Evolutionary conservation across 2,113 vertebrate species (phyloP).

Genomic region (Rhadina sibilatrix): DNA sequence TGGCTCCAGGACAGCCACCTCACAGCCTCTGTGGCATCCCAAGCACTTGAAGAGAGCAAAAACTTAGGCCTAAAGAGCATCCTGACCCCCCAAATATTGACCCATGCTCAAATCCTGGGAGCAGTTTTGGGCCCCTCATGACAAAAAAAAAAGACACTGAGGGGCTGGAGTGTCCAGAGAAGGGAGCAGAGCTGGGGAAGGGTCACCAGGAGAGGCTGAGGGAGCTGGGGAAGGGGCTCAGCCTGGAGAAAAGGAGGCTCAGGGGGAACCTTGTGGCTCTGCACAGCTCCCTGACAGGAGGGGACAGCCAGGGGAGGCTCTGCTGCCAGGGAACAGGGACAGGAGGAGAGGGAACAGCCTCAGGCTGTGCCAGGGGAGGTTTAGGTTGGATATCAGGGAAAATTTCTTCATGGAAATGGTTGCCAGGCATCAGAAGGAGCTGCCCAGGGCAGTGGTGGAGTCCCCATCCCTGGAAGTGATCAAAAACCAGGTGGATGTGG

Average conservation of each 20-base stretch:
- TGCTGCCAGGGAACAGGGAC: not conserved
- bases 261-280: not conserved
- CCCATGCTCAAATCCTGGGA: not conserved
- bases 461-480: not conserved
- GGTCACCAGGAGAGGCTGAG: accelerated
- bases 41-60: not conserved
- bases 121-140: accelerated
- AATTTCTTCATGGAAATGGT: not conserved
- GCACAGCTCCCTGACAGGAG: not conserved
- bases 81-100: not conserved
- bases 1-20: not conserved
- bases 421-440: not conserved
- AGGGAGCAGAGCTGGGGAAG: not conserved
- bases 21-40: not conserved
- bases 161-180: not conserved
- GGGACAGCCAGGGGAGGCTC: accelerated
- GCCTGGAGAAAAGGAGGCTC: not conserved
- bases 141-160: not conserved
- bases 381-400: accelerated
- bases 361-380: accelerated
- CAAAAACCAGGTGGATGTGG: not conserved
- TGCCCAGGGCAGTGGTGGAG: not conserved
- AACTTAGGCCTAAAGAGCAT: not conserved
- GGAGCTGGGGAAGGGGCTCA: not conserved
- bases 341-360: accelerated